phyloP scores from a whole-genome alignment of 1,140 invertebrate genomes.

The Diachasmimorpha longicaudata region DNA sequence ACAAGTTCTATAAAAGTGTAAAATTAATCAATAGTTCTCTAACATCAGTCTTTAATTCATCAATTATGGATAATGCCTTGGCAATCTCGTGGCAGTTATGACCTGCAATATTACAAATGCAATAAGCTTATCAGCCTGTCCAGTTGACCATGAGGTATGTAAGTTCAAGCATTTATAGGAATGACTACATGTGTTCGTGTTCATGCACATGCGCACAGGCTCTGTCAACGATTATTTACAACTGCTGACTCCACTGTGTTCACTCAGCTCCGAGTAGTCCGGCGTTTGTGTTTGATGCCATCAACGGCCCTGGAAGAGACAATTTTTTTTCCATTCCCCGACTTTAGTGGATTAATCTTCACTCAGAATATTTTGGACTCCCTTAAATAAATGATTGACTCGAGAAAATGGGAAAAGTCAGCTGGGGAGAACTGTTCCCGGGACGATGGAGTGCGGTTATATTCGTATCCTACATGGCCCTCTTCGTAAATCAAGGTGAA shows the following conservation, averaged over 20 bases:
- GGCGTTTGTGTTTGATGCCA: not conserved
- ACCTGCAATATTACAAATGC: not conserved
- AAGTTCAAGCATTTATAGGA: not conserved
- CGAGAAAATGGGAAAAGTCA: conserved; percentile 51
- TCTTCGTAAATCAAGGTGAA: conserved; percentile 83
- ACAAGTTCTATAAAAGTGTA: no score
- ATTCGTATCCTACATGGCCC: conserved; percentile 81
- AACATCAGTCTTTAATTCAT: not conserved
- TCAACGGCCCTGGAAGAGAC: no score
- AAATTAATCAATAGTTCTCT: no score
- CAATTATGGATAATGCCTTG: not conserved
- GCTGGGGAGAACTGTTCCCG: conserved; percentile 79
- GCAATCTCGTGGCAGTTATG: no score
- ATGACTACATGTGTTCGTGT: not conserved
- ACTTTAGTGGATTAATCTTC: not conserved
- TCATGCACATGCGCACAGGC: not conserved
- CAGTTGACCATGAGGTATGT: not conserved
- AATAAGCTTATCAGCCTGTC: not conserved
- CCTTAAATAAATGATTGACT: conserved; percentile 27
- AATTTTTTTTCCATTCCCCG: not conserved
- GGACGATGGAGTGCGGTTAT: conserved; percentile 78
- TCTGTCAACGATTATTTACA: not conserved
- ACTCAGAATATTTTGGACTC: not conserved
- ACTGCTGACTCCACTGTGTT: not conserved
- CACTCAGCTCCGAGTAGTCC: not conserved